Percentiles rank a stretch among this genome's conserved stretches.
phyloP scores from a whole-genome alignment of 2,888 invertebrate species.

The Diaphora mendica region DNA sequence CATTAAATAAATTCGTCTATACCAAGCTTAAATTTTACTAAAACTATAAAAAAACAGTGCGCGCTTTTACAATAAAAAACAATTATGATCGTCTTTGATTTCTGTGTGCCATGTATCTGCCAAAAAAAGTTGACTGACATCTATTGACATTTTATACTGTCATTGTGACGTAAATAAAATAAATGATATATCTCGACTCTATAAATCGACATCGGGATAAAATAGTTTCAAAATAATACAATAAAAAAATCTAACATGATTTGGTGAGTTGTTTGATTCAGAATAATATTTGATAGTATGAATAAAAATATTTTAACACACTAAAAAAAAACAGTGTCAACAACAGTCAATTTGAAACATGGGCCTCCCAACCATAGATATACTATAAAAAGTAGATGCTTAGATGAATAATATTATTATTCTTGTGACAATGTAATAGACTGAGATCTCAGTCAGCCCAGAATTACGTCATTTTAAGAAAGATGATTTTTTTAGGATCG shows the following conservation, averaged over 20 bases:
- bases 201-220: no score
- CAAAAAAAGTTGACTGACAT: background rate
- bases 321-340: background rate
- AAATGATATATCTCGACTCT: no score
- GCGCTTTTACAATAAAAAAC: background rate
- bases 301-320: no score
- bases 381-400: background rate
- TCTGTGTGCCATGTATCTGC: background rate
- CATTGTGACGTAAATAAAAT: no score
- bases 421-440: constrained; percentile 8
- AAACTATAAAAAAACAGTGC: background rate
- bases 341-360: background rate
- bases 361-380: background rate
- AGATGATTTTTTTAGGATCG: no score
- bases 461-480: no score
- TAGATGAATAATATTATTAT: background rate
- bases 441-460: no score
- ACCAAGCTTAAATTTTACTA: background rate
- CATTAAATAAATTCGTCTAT: constrained; percentile 14
- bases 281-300: background rate
- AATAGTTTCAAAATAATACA: no score
- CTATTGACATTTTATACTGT: background rate
- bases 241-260: background rate
- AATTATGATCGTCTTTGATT: background rate
- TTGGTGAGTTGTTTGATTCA: background rate